Percentiles rank a stretch among this genome's conserved stretches.
These are phyloP conservation scores for Equus przewalskii DNA, from an alignment of 2,113 vertebrate species.

Conservation along the genomic window DNA sequence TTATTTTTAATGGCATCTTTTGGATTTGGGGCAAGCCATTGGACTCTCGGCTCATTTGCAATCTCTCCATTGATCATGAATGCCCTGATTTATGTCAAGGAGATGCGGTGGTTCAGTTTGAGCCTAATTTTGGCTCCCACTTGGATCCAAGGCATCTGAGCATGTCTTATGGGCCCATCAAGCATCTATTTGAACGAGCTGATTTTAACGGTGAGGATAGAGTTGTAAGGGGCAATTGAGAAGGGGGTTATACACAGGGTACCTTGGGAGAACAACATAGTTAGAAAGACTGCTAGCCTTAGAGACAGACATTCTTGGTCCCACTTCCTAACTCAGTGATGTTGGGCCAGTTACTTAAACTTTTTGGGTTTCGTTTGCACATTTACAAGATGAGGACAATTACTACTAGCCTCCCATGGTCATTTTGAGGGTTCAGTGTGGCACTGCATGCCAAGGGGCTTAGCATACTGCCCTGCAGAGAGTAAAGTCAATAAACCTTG, in stretches of 20 bases:
- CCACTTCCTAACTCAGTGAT: not conserved
- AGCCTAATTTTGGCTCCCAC: not conserved
- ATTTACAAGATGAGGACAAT: not conserved
- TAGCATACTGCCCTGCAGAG: not conserved
- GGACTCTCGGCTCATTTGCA: slow-evolving; percentile 45
- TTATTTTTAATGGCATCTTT: slow-evolving; percentile 59
- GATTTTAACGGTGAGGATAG: not conserved
- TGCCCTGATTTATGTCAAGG: slow-evolving; percentile 40
- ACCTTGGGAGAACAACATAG: not conserved
- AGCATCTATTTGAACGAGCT: not conserved
- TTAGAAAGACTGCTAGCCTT: not conserved
- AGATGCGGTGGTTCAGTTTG: not conserved
- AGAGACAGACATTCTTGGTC: not conserved
- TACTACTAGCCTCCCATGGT: not conserved
- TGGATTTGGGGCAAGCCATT: slow-evolving; percentile 32
- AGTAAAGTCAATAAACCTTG: not conserved
- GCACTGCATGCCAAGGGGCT: not conserved
- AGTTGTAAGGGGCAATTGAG: not conserved
- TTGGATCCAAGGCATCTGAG: not conserved
- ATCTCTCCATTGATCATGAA: slow-evolving; percentile 29
- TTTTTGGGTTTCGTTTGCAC: not conserved
- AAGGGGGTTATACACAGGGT: not conserved
- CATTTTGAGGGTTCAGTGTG: not conserved
- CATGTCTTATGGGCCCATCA: not conserved
- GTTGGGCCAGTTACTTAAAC: not conserved